Base-by-base conservation (phyloP, 2,797 vertebrate genomes). In the Poeciliopsis paucimaculata region DNA sequence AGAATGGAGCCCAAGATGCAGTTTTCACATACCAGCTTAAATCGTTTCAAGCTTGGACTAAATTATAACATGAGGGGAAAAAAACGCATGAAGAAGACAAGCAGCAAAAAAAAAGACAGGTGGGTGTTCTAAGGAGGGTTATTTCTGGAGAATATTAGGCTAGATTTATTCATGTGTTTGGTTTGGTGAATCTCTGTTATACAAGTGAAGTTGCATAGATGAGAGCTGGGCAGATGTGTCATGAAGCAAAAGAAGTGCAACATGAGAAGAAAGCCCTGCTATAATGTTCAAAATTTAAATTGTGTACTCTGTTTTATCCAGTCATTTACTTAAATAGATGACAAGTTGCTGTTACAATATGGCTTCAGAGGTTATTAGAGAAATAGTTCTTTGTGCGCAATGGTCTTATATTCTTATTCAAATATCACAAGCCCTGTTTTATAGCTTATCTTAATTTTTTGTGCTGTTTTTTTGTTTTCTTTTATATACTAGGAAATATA, bases 51-150 rank as follows among this genome's bases (percentile, higher is more conserved):
- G 85, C 51, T 92, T 6, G 84, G 75, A 73, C 76, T 85, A 0
- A 31, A 34, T n/a, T 73, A n/a, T 34, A 76, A 46, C 46, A 7
- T 51, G 1, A 72, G 64, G 53, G 57, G 2, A 31, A 71, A 28
- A 16, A 90, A 75, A 23, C 84, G 34, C 0, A 5, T 20, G 16
- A 95, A 84, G 72, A 13, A 79, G 0, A 62, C 78, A 0, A 46
- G 53, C 8, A 57, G 57, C 23, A 87, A 75, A 76, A 91, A 82
- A 73, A 87, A 82, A 77, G 7, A 18, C 86, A 93, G 95, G 95
- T 95, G 93, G 31, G 92, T 90, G 62, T 77, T 23, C n/a, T 70
- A 57, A 55, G 57, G 6, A 75, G 16, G 57, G 34, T 51, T 77
- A 36, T 41, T 60, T 43, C 18, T 7, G 4, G 41, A 46, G 28